Percentiles rank a stretch among this genome's conserved stretches.
phyloP scores from a whole-genome alignment of 2,888 invertebrate species.

The Drosophila siamana region DNA sequence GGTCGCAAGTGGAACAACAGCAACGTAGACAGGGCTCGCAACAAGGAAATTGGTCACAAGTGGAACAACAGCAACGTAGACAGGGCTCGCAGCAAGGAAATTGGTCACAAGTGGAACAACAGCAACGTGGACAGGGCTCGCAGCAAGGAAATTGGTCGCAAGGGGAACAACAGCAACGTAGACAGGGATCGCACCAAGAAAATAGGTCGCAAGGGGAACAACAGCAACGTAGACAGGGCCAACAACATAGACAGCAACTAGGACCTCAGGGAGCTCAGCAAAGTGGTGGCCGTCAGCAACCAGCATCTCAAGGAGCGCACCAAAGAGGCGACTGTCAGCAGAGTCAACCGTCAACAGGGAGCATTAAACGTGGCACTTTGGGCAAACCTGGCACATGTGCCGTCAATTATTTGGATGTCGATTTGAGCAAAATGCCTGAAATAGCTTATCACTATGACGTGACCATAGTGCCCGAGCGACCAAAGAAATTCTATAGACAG shows the following conservation, averaged over 20 bases:
- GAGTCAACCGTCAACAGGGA: neutral
- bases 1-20: too few relatives aligned
- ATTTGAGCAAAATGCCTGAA: slow-evolving; percentile 85
- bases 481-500: slow-evolving; percentile 87
- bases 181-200: too few relatives aligned
- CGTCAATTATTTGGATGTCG: slow-evolving; percentile 89
- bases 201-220: too few relatives aligned
- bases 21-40: too few relatives aligned
- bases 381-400: slow-evolving; percentile 86
- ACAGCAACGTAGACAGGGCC: neutral
- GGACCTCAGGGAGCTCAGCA: neutral
- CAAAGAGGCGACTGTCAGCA: slow-evolving; percentile 8
- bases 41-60: too few relatives aligned
- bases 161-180: too few relatives aligned
- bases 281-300: slow-evolving; percentile 8
- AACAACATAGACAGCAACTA: too few relatives aligned
- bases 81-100: too few relatives aligned
- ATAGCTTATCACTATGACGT: slow-evolving; percentile 93
- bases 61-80: too few relatives aligned
- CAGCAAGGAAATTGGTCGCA: too few relatives aligned
- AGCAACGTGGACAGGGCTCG: too few relatives aligned
- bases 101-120: too few relatives aligned
- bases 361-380: slow-evolving; percentile 75
- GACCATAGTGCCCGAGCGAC: slow-evolving; percentile 88
- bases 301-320: slow-evolving; percentile 10